Conservation (phyloP, 2,797 vertebrate species). For the Chlorospingus flavigularis region DNA sequence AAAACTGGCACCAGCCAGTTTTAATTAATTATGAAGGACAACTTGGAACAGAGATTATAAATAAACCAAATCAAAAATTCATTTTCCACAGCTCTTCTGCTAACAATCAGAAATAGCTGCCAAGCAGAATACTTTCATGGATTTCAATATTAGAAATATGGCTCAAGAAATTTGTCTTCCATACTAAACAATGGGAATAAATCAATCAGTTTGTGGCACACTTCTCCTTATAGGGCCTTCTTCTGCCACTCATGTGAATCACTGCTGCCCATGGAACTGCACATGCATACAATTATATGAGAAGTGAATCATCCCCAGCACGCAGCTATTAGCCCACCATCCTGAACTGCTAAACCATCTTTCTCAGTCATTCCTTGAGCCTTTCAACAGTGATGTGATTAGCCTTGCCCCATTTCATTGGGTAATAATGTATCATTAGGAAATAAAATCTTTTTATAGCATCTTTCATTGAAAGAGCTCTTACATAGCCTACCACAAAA, state of each 20-base stretch:
- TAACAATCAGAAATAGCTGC: not conserved
- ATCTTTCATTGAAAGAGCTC: not conserved
- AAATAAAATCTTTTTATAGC: not conserved
- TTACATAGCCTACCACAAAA: not conserved
- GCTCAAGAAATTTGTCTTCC: not conserved
- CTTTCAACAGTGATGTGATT: not conserved
- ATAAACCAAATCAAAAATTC: not conserved
- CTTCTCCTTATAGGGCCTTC: not conserved
- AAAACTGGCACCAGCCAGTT: not conserved
- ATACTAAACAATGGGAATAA: not conserved
- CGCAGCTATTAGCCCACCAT: not conserved
- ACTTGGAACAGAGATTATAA: not conserved
- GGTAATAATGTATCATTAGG: not conserved
- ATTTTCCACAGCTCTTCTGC: not conserved
- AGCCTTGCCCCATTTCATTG: not conserved
- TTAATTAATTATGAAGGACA: conserved; percentile 30
- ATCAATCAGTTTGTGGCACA: not conserved
- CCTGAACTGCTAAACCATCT: not conserved
- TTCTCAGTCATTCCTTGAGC: not conserved
- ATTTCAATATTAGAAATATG: not conserved
- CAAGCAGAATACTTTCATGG: not conserved
- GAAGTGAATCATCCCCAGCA: not conserved
- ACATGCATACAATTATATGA: not conserved
- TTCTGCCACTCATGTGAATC: not conserved
- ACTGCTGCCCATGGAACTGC: not conserved